These are phyloP conservation scores for Radopholus similis DNA, from an alignment of 1,140 invertebrate genomes.

Conservation along the genomic window DNA sequence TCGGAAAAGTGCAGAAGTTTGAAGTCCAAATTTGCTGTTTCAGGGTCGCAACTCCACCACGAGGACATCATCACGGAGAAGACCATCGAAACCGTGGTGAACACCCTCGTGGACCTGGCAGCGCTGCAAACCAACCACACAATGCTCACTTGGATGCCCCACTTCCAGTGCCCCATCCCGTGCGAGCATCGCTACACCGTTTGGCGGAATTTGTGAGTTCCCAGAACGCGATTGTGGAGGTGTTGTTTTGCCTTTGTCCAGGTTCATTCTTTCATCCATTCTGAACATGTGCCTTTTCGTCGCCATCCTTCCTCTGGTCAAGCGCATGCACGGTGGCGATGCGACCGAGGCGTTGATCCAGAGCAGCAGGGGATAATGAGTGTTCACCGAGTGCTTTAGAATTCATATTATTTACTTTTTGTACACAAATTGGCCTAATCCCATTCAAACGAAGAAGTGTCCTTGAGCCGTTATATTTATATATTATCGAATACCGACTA, in stretches of 20 bases:
- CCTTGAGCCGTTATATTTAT: too few relatives aligned
- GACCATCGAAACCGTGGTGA: constrained; percentile 33
- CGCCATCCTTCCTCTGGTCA: constrained; percentile 31
- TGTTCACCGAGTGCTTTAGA: too few relatives aligned
- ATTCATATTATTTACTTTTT: too few relatives aligned
- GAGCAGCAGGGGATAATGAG: too few relatives aligned
- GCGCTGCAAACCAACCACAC: constrained; percentile 31
- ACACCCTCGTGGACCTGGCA: constrained; percentile 30
- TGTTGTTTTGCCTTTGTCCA: neutral
- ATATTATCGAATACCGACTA: too few relatives aligned
- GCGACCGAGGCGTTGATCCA: constrained; percentile 26
- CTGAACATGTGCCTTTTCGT: constrained; percentile 39
- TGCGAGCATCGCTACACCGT: constrained; percentile 40
- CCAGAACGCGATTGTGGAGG: neutral
- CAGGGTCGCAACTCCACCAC: neutral
- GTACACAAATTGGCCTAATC: too few relatives aligned
- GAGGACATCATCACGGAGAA: constrained; percentile 32
- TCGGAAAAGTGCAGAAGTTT: neutral
- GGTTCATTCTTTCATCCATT: constrained; percentile 33
- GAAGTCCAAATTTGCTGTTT: constrained; percentile 2
- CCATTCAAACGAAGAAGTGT: too few relatives aligned
- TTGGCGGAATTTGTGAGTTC: constrained; percentile 41
- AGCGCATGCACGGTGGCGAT: constrained; percentile 23
- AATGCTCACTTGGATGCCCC: constrained; percentile 25
- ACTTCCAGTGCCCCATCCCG: constrained; percentile 46